Evolutionary conservation across 2,888 invertebrate species (phyloP).

Genomic region (Cerastis rubricosa): DNA sequence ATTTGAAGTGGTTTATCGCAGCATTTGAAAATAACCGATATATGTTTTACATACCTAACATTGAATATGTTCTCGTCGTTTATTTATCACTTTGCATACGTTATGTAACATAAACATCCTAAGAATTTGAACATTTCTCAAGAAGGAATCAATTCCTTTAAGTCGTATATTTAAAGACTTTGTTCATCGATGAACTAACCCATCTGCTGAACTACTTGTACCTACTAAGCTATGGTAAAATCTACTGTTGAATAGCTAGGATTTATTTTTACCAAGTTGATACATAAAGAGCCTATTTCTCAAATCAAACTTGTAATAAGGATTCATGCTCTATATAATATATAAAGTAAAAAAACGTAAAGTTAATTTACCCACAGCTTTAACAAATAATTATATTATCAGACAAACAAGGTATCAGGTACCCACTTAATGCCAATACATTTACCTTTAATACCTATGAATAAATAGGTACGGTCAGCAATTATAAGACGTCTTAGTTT

Average conservation of each 20-base stretch:
- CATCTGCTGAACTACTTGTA: conserved; percentile 1
- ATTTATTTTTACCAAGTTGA: not conserved
- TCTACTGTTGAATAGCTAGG: not conserved
- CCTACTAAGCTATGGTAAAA: not conserved
- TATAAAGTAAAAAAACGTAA: not conserved
- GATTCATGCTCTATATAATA: not conserved
- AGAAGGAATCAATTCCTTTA: conserved; percentile 30
- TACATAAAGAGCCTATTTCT: not conserved
- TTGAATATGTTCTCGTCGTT: not conserved
- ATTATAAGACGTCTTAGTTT: too few relatives aligned
- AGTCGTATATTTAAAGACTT: conserved; percentile 51
- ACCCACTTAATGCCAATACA: not conserved
- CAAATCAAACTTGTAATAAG: not conserved
- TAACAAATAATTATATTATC: not conserved
- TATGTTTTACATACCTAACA: not conserved
- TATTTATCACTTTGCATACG: not conserved
- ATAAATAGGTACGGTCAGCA: too few relatives aligned
- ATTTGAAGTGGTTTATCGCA: not conserved
- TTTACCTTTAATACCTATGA: not conserved
- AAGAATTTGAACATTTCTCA: conserved; percentile 13
- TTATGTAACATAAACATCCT: too few relatives aligned
- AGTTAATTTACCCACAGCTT: not conserved
- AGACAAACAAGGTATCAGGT: not conserved
- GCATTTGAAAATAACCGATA: not conserved
- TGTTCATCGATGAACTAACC: conserved; percentile 54